phyloP scores from a whole-genome alignment of 1,140 invertebrate species.

The Drosophila kepulauana region DNA sequence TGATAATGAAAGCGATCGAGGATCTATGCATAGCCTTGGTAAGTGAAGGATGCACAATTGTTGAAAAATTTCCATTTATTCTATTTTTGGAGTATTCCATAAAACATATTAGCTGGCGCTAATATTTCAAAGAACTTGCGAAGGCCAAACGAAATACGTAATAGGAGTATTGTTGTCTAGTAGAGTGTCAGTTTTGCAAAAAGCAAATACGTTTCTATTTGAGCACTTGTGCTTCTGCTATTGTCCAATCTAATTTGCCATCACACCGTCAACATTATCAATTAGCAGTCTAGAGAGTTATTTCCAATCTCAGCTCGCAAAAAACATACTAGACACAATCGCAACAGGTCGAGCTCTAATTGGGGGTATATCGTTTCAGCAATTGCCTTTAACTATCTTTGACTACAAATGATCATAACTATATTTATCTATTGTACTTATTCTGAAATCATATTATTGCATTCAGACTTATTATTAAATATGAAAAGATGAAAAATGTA shows the following conservation, averaged over 20 bases:
- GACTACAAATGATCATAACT: too few relatives aligned
- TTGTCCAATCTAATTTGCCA: constrained; percentile 62
- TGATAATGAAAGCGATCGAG: constrained; percentile 80
- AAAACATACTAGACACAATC: constrained; percentile 5
- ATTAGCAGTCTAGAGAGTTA: constrained; percentile 64
- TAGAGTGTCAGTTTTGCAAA: constrained; percentile 11
- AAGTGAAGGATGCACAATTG: constrained; percentile 29
- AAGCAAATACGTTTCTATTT: constrained; percentile 36
- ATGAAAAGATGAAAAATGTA: too few relatives aligned
- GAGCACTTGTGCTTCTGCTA: constrained; percentile 52
- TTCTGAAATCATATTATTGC: too few relatives aligned
- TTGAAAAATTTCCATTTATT: constrained; percentile 33
- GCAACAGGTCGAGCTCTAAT: background rate
- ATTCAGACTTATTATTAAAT: too few relatives aligned
- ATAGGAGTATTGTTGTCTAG: background rate
- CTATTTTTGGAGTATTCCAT: background rate
- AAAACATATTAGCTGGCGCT: constrained; percentile 20
- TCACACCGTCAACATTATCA: constrained; percentile 70
- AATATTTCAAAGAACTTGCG: constrained; percentile 24
- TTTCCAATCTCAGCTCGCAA: constrained; percentile 38
- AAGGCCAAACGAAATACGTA: constrained; percentile 17
- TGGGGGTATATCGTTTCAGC: constrained; percentile 13
- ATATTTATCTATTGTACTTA: too few relatives aligned
- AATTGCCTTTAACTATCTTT: background rate
- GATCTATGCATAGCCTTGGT: constrained; percentile 76